Evolutionary conservation across 1,140 invertebrate genomes (phyloP), one percentile per base, ranked within the genome.

Genomic region (Drosophila melanica): DNA sequence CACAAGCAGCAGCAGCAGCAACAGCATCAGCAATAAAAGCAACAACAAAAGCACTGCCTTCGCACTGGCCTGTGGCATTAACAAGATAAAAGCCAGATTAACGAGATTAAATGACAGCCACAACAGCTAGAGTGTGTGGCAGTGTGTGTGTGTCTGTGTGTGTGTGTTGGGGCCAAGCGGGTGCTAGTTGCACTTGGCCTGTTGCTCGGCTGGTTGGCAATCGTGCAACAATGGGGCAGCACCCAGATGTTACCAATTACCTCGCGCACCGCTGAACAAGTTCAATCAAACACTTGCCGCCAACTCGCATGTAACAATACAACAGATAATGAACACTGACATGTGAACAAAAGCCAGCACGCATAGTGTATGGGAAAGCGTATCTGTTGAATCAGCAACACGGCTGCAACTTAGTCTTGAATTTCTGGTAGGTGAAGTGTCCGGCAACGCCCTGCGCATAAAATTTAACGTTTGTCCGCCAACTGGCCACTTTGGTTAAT

Each of bases 401-500:
- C 4, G 27, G 35, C 39, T 75, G 80, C 76, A 79, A 73, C 77
- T 67, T 74, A 82, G 72, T 82, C 79, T 82, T 78, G 45, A 63
- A 65, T 45, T 81, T 62, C 63, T 75, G 75, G 45, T 33, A 7
- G 7, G 10, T 48, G 41, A 72, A 79, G 74, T 77, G 47, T 18
- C 65, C 50, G 77, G 72, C 77, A 68, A 89, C 84, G 84, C 84
- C 84, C 85, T 65, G 77, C 50, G 79, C 84, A 84, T 89, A 84
- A 89, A 89, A 84, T 89, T 89, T 90, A 89, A 89, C 85, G 85
- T 89, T 84, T 77, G 79, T 84, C 73, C 79, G 84, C 80, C 84
- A 89, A 89, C 77, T 80, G 84, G 85, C 84, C 84, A 89, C 85
- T 89, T 90, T 89, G 85, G 79, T 81, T 89, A 89, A 89, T 89